Percentiles rank a stretch among this genome's conserved stretches.
phyloP scores from a whole-genome alignment of 2,113 vertebrate species.

The Dermatemys mawii region DNA sequence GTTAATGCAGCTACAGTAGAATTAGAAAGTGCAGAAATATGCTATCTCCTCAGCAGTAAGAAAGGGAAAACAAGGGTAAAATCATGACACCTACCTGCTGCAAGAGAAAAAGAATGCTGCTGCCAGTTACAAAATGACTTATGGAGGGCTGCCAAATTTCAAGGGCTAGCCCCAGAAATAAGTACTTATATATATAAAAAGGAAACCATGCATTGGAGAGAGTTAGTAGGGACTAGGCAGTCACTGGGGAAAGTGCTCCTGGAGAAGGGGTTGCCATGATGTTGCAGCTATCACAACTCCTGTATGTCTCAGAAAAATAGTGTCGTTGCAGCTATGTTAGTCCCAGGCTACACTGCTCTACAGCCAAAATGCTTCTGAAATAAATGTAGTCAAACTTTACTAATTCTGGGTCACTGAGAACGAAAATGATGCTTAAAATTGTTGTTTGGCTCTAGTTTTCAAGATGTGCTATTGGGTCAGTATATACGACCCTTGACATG shows the following conservation, averaged over 20 bases:
- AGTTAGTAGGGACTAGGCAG: neutral
- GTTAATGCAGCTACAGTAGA: neutral
- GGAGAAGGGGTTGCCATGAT: neutral
- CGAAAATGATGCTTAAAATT: no score
- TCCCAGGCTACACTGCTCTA: no score
- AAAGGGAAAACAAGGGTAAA: neutral
- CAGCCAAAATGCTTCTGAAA: no score
- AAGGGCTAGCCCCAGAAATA: neutral
- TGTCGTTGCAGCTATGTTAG: no score
- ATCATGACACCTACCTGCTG: neutral
- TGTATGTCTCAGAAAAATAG: neutral
- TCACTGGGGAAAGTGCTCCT: neutral
- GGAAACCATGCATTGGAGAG: neutral
- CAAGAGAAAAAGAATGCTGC: neutral
- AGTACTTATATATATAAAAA: no score
- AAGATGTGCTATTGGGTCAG: no score
- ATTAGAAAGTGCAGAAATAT: neutral
- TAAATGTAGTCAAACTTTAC: no score
- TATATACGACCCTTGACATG: no score
- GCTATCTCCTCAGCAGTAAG: neutral
- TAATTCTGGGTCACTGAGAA: no score
- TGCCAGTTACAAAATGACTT: neutral
- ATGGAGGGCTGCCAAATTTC: neutral
- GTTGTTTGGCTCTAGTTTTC: no score
- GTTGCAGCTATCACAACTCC: neutral